Evolutionary conservation across 1,140 invertebrate genomes (phyloP).

Genomic region (Diprion similis): DNA sequence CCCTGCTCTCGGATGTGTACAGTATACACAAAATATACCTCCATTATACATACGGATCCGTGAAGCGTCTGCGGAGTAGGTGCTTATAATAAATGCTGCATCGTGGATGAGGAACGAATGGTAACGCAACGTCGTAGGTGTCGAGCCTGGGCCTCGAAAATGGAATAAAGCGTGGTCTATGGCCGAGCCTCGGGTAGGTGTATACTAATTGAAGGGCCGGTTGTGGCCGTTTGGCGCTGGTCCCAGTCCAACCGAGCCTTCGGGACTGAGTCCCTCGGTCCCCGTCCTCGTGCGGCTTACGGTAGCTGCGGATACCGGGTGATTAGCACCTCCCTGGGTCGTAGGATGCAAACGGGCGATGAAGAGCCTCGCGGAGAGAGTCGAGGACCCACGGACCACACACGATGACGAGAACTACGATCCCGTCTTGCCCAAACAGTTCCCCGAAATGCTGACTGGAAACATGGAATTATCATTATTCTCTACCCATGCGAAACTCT

Average conservation of each 20-base stretch:
- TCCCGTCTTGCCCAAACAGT: too few species aligned
- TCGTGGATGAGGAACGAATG: too few species aligned
- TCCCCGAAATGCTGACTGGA: too few species aligned
- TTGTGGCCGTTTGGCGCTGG: conserved; percentile 35
- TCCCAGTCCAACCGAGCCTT: conserved; percentile 25
- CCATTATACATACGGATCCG: too few species aligned
- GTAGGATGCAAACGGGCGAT: neutral
- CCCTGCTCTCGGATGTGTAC: too few species aligned
- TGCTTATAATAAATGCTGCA: too few species aligned
- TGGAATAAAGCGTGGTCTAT: too few species aligned
- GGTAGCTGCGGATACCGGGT: conserved; percentile 16
- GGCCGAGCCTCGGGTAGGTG: conserved; percentile 16
- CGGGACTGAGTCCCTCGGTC: conserved; percentile 48
- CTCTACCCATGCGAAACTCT: too few species aligned
- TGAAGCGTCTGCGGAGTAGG: too few species aligned
- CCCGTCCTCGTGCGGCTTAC: neutral
- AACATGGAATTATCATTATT: too few species aligned
- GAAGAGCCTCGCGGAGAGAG: neutral
- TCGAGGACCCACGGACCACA: conserved; percentile 46
- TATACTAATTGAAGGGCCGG: conserved; percentile 61
- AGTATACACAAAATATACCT: too few species aligned
- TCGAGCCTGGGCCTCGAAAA: neutral
- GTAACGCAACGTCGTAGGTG: neutral
- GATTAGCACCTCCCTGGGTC: conserved; percentile 56
- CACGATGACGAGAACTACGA: conserved; percentile 29